Percentiles rank a stretch among this genome's conserved stretches.
Evolutionary conservation across 2,797 vertebrate genomes (phyloP).

Genomic region (Phalloptychus januarius): DNA sequence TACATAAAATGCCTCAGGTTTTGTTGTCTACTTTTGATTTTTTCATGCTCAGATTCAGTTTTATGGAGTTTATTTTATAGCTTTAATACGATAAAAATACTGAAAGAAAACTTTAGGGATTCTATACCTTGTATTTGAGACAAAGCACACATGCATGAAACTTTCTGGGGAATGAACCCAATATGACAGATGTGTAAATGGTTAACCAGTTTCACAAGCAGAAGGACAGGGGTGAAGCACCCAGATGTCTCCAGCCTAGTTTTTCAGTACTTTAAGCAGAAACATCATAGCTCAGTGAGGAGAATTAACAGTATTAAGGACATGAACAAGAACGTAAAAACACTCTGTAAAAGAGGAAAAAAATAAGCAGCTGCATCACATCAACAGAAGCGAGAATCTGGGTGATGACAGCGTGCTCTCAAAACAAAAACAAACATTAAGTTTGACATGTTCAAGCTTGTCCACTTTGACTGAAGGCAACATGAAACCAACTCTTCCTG

Average conservation of each 20-base stretch:
- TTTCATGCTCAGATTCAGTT: neutral
- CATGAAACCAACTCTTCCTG: conserved; percentile 8
- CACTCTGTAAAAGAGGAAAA: neutral
- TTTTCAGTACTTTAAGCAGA: conserved; percentile 12
- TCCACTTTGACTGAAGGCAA: conserved; percentile 16
- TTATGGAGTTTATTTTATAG: neutral
- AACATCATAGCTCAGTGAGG: neutral
- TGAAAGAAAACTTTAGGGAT: neutral
- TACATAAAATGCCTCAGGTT: neutral
- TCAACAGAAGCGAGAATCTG: conserved; percentile 29
- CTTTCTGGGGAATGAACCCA: conserved; percentile 8
- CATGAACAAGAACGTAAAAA: neutral
- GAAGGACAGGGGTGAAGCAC: conserved; percentile 47
- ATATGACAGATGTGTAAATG: conserved; percentile 39
- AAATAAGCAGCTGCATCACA: neutral
- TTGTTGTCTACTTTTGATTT: neutral
- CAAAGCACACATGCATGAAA: conserved; percentile 7
- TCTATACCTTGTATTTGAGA: neutral
- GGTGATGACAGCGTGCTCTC: neutral
- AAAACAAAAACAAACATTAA: conserved; percentile 38
- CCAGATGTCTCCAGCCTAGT: conserved; percentile 27
- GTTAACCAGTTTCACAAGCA: conserved; percentile 49
- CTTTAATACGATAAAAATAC: neutral
- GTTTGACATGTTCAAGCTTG: conserved; percentile 44
- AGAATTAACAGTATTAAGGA: neutral